Conservation (phyloP, 2,888 invertebrate genomes). For the Spisula solida region DNA sequence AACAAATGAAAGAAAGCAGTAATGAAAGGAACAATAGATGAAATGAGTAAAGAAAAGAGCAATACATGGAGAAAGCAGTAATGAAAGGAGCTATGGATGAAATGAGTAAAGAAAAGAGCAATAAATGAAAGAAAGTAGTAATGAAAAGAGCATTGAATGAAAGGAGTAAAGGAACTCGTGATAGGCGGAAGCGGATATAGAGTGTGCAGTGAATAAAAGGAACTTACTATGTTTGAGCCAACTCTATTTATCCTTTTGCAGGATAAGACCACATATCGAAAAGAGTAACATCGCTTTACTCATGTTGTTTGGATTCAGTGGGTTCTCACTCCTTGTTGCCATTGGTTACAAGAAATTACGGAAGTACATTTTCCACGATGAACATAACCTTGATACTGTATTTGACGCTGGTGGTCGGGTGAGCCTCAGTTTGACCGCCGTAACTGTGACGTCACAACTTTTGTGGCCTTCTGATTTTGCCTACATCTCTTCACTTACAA, state of each 20-base stretch:
- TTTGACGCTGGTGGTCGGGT: conserved; percentile 67
- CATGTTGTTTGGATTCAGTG: conserved; percentile 76
- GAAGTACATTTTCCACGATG: conserved; percentile 75
- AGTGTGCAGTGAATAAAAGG: too few species aligned
- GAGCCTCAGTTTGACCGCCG: conserved; percentile 64
- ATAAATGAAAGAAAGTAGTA: too few species aligned
- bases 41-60: too few species aligned
- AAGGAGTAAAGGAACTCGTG: too few species aligned
- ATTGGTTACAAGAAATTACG: conserved; percentile 73
- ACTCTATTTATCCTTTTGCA: conserved; percentile 91
- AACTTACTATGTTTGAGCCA: too few species aligned
- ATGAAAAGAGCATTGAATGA: too few species aligned
- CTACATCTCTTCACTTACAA: conserved; percentile 77
- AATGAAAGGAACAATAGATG: too few species aligned
- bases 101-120: too few species aligned
- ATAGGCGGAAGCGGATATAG: too few species aligned
- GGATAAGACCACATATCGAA: conserved; percentile 64
- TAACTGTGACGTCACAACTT: conserved; percentile 63
- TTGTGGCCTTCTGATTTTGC: conserved; percentile 73
- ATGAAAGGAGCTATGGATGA: too few species aligned
- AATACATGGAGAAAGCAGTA: too few species aligned
- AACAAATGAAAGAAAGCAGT: too few species aligned
- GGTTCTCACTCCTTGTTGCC: conserved; percentile 75
- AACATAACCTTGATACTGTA: conserved; percentile 76
- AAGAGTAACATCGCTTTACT: conserved; percentile 73